Evolutionary conservation across 1,140 invertebrate genomes (phyloP).

Genomic region (Bombus waltoni): DNA sequence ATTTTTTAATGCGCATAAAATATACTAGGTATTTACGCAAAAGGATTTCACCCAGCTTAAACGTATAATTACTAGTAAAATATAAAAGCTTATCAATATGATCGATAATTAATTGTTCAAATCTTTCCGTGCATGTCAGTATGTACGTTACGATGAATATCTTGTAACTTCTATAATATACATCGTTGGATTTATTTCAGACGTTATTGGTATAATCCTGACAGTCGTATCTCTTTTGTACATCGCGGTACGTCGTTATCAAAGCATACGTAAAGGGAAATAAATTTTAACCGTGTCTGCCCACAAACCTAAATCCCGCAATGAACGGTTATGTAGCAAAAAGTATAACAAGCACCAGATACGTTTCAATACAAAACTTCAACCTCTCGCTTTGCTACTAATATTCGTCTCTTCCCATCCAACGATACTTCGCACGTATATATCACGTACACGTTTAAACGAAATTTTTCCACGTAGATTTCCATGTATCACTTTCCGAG

Average conservation of each 20-base stretch:
- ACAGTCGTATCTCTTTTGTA: not conserved
- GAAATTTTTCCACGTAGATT: constrained; percentile 9
- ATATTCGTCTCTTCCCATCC: not conserved
- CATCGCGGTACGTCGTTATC: not conserved
- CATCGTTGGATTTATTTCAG: not conserved
- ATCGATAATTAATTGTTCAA: not conserved
- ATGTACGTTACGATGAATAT: not conserved
- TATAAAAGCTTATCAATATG: not conserved
- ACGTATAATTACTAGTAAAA: no score
- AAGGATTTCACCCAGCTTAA: no score
- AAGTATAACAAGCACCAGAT: not conserved
- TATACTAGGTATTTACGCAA: no score
- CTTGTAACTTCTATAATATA: not conserved
- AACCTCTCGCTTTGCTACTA: not conserved
- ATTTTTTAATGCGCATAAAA: no score
- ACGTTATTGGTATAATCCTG: not conserved
- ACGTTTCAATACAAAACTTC: not conserved
- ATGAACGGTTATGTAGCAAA: not conserved
- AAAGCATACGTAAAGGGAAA: not conserved
- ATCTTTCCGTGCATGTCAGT: not conserved
- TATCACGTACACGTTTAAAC: no score
- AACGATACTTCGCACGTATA: not conserved
- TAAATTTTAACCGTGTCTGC: not conserved
- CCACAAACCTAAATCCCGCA: not conserved
- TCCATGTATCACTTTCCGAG: constrained; percentile 47